These are phyloP conservation scores for Falco berigora DNA, from an alignment of 2,797 vertebrate species.

Conservation along the genomic window DNA sequence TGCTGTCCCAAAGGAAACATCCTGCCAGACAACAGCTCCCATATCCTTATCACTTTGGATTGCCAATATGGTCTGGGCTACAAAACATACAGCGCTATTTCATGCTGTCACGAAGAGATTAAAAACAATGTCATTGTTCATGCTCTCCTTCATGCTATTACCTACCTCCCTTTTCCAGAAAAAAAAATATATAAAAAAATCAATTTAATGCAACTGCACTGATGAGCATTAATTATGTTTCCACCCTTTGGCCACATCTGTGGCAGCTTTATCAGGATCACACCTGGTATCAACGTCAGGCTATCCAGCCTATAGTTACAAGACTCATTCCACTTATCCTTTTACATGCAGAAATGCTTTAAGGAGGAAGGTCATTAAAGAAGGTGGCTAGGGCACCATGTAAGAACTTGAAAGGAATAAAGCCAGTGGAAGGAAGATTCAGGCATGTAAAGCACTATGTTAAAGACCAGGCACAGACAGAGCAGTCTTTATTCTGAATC, in stretches of 20 bases:
- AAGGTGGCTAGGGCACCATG: neutral
- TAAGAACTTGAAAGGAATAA: conserved; percentile 57
- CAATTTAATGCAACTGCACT: neutral
- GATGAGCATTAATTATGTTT: neutral
- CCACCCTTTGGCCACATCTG: neutral
- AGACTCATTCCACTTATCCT: conserved; percentile 40
- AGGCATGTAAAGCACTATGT: conserved; percentile 28
- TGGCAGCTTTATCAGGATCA: neutral
- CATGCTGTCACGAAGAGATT: neutral
- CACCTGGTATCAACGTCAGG: neutral
- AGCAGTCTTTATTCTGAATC: conserved; percentile 47
- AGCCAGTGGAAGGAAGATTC: conserved; percentile 51
- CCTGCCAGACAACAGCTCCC: neutral
- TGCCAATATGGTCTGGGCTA: neutral
- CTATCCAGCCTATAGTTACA: neutral
- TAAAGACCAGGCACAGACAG: conserved; percentile 46
- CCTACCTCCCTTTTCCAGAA: neutral
- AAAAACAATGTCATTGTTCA: neutral
- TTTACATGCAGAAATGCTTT: conserved; percentile 41
- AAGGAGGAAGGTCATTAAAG: conserved; percentile 33
- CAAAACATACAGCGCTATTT: neutral
- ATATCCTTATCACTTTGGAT: neutral
- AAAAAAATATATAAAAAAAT: neutral
- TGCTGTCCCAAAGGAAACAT: neutral
- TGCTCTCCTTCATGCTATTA: neutral